These are phyloP conservation scores for Protomyctophum bolini DNA, from an alignment of 2,113 vertebrate species.

Conservation along the genomic window DNA sequence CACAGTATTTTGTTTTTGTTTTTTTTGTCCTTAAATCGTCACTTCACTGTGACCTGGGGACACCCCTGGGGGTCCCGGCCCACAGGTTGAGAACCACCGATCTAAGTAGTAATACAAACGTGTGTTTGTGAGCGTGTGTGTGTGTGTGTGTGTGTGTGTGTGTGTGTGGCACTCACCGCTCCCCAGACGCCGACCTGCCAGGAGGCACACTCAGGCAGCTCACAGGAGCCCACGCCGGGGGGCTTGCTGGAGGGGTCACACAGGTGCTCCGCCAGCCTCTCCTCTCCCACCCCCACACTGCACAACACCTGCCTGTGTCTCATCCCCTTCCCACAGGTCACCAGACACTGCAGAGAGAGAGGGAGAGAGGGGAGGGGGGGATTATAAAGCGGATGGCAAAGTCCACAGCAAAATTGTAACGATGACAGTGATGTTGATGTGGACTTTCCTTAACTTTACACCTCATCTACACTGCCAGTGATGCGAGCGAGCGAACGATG, in stretches of 20 bases:
- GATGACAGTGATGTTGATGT: too few species aligned
- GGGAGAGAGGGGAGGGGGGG: background rate
- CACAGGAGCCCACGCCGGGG: conserved; percentile 77
- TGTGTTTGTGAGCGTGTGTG: background rate
- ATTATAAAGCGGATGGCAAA: too few species aligned
- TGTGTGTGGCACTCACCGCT: conserved; percentile 81
- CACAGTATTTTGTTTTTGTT: too few species aligned
- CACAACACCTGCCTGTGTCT: conserved; percentile 88
- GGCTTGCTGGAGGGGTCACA: conserved; percentile 85
- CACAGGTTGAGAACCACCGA: too few species aligned
- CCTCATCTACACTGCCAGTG: too few species aligned
- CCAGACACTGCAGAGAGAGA: conserved; percentile 80
- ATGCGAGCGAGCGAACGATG: too few species aligned
- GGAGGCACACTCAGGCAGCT: conserved; percentile 85
- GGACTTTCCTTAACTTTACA: too few species aligned
- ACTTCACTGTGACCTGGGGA: too few species aligned
- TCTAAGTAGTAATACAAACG: too few species aligned
- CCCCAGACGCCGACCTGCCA: conserved; percentile 95
- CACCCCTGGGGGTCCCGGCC: too few species aligned
- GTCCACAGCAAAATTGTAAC: too few species aligned
- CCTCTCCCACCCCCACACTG: conserved; percentile 72
- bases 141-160: background rate
- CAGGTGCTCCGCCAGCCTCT: conserved; percentile 83
- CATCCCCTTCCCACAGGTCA: conserved; percentile 90
- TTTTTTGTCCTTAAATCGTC: too few species aligned